phyloP scores from a whole-genome alignment of 1,140 invertebrate species.

The Hormaphis cornu region DNA sequence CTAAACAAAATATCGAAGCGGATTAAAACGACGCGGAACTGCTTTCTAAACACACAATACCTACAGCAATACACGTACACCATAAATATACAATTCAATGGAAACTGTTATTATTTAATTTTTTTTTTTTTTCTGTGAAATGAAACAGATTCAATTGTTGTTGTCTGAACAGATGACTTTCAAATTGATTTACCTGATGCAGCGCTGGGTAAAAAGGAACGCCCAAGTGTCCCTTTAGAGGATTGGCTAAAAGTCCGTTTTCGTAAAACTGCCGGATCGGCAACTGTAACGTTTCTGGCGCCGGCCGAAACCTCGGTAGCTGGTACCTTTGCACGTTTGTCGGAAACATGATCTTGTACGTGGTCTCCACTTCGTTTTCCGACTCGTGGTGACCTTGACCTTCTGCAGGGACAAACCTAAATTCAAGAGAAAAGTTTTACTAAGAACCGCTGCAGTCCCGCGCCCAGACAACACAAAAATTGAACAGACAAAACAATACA shows the following conservation, averaged over 20 bases:
- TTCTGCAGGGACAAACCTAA: constrained; percentile 36
- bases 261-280: not conserved
- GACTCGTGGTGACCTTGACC: constrained; percentile 35
- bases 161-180: no score
- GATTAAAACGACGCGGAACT: no score
- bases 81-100: no score
- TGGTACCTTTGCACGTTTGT: not conserved
- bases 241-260: not conserved
- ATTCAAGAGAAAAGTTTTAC: not conserved
- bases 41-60: no score
- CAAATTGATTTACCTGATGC: not conserved
- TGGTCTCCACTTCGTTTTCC: constrained; percentile 37
- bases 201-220: not conserved
- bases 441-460: no score
- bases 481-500: no score
- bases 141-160: no score
- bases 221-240: not conserved
- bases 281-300: not conserved
- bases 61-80: no score
- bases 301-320: not conserved
- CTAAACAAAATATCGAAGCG: no score
- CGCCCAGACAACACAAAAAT: no score
- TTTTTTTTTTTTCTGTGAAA: no score
- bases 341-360: constrained; percentile 37
- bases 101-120: no score